These are phyloP conservation scores for Dicyrtomina minuta DNA, from an alignment of 2,888 invertebrate species.

Conservation along the genomic window DNA sequence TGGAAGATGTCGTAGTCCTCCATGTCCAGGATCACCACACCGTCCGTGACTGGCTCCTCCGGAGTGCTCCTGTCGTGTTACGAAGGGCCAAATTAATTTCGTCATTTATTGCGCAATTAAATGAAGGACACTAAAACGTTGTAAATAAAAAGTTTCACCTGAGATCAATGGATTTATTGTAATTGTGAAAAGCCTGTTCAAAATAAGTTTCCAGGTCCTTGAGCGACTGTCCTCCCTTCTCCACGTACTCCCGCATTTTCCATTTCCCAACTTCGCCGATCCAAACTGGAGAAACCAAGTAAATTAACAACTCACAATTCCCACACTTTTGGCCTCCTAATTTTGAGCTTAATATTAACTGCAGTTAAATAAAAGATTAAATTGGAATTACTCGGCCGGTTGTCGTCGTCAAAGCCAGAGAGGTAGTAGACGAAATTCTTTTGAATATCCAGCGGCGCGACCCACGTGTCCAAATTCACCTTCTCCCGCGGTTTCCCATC, in stretches of 20 bases:
- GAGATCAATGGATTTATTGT: too few species aligned
- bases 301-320: too few species aligned
- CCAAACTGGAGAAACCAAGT: background rate
- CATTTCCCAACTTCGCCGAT: background rate
- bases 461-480: background rate
- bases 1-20: conserved; percentile 14
- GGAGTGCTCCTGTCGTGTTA: conserved; percentile 21
- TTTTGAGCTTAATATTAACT: background rate
- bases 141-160: too few species aligned
- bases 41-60: conserved; percentile 15
- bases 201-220: too few species aligned
- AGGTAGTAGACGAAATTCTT: background rate
- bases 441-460: background rate
- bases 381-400: background rate
- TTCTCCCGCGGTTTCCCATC: too few species aligned
- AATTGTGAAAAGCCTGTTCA: too few species aligned
- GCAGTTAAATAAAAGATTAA: background rate
- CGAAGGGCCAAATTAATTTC: too few species aligned
- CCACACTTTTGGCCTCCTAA: too few species aligned
- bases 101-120: too few species aligned
- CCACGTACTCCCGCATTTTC: too few species aligned
- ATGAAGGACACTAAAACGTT: too few species aligned
- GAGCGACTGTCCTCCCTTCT: too few species aligned
- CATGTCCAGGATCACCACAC: conserved; percentile 11
- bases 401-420: background rate